Base-by-base conservation (phyloP, 2,113 vertebrate species). In the Python bivittatus region DNA sequence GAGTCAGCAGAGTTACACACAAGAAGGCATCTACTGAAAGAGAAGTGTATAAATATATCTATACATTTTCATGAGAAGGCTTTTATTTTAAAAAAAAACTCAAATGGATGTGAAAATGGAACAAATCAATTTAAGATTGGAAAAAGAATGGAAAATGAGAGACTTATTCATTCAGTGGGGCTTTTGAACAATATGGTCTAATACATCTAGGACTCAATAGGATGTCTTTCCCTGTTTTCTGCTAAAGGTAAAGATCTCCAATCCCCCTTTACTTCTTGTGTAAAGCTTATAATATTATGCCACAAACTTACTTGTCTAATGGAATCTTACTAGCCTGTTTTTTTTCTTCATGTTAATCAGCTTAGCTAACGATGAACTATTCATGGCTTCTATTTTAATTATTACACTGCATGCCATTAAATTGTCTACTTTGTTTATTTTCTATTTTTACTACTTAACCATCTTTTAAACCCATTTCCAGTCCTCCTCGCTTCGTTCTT, bases 401-500 rank as follows among this genome's bases (percentile, higher is more conserved):
- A n/a, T 79, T 68, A 72, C 44, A 27, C 25, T 57, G 8, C 29
- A n/a, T 90, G 42, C 1, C 25, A 90, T 88, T 86, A 95, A 94
- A 79, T 7, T 12, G 0, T 23, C 89, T 91, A 8, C 33, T 57
- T 42, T 58, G 92, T 91, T 57, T 84, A 53, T 44, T 56, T 72
- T 44, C 85, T 8, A 53, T 12, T 4, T 56, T 93, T 22, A 29
- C 29, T 4, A 93, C 94, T 57, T 85, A 87, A 90, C 87, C 33
- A 13, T 0, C 0, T 12, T 11, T 90, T 94, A 85, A 83, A 79
- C 91, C 84, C 61, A 60, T 88, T 96, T 93, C 53, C 38, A 95
- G 93, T 15, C 86, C 60, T 79, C 91, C 0, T 56, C 33, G 27
- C 33, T 64, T 53, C 8, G 5, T 84, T 79, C 86, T 42, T 17